A percentile compares a stretch with the other conserved stretches of the same genome.
These are phyloP conservation scores for Atrichornis clamosus DNA, from an alignment of 2,113 vertebrate genomes.

Conservation along the genomic window DNA sequence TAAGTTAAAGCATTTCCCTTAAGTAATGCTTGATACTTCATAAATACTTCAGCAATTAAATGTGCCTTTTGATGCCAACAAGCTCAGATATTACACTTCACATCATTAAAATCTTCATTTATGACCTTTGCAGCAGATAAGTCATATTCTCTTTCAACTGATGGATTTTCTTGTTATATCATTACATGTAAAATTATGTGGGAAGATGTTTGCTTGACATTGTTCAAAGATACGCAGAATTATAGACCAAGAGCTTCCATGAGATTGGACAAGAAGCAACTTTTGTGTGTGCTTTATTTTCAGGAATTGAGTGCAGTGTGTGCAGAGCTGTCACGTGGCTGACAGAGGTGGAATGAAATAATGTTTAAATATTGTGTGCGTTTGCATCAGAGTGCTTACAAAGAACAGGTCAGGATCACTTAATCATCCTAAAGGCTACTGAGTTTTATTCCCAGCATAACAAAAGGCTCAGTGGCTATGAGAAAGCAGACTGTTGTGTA, in stretches of 20 bases:
- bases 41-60: conserved; percentile 41
- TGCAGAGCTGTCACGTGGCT: neutral
- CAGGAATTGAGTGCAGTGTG: neutral
- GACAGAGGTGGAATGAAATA: neutral
- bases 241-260: neutral
- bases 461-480: neutral
- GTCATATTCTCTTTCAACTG: neutral
- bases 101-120: conserved; percentile 8
- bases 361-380: neutral
- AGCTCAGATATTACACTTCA: neutral
- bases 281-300: neutral
- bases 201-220: neutral
- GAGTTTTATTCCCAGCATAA: neutral
- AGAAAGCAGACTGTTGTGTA: neutral
- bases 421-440: neutral
- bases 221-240: neutral
- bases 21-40: neutral
- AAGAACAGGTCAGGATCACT: neutral
- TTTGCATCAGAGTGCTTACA: neutral
- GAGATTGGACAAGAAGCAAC: neutral
- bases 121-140: neutral
- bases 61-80: neutral
- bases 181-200: conserved; percentile 44
- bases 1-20: conserved; percentile 7
- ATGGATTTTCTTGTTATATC: conserved; percentile 44